Percentiles rank a stretch among this genome's conserved stretches.
Evolutionary conservation across 2,113 vertebrate genomes (phyloP).

Genomic region (Podarcis muralis): DNA sequence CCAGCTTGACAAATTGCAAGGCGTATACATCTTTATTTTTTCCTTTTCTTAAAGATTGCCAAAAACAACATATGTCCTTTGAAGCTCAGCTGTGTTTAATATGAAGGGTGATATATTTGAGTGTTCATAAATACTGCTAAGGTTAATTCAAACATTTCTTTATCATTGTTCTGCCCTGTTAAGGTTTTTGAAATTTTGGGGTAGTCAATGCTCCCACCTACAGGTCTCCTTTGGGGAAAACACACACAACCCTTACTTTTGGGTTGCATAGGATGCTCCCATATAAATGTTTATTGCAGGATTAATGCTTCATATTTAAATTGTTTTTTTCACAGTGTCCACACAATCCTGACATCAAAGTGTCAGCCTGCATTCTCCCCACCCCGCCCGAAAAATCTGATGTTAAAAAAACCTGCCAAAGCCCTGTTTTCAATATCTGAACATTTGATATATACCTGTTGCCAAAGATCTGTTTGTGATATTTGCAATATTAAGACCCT

Average conservation of each 20-base stretch:
- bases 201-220: conserved; percentile 70
- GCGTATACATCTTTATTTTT: conserved; percentile 19
- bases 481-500: too few relatives aligned
- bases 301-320: too few relatives aligned
- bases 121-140: conserved; percentile 57
- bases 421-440: too few relatives aligned
- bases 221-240: conserved; percentile 52
- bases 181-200: conserved; percentile 30
- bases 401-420: too few relatives aligned
- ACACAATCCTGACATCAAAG: too few relatives aligned
- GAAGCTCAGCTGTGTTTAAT: conserved; percentile 38
- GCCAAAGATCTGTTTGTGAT: too few relatives aligned
- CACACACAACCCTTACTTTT: neutral
- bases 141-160: conserved; percentile 52
- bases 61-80: conserved; percentile 55
- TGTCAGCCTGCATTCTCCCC: too few relatives aligned
- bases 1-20: conserved; percentile 32
- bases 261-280: neutral
- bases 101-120: conserved; percentile 45
- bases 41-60: conserved; percentile 37
- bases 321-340: too few relatives aligned
- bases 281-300: too few relatives aligned
- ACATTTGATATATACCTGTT: too few relatives aligned
- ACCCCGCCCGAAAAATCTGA: too few relatives aligned
- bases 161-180: conserved; percentile 43